Base-by-base conservation (phyloP, 1,140 invertebrate species). In the Cheumatopsyche charites region DNA sequence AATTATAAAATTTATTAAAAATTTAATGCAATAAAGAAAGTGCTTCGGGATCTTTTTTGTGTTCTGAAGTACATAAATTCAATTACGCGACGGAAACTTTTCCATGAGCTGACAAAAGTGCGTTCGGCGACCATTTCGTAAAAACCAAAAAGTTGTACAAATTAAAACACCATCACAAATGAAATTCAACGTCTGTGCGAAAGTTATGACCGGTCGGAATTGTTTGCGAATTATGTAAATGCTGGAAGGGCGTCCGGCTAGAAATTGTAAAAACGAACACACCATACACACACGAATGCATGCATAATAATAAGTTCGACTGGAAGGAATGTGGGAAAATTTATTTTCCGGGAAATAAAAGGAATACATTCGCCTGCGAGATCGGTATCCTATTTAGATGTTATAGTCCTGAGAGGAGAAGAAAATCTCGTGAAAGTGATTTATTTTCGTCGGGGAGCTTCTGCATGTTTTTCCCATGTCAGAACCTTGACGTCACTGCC, bases 171-270 rank as follows among this genome's bases (percentile, higher is more conserved):
- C 47, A 52, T 17, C 15, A 15, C 15, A 5, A 52, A 52, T 52
- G 47, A 52, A 52, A 52, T 52, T 17, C 15, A 52, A 52, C 47
- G 47, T 52, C 47, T 52, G 47, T 11, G n/a, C 15, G 15, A 52
- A 52, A 52, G 47, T 52, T 52, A 36, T 36, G 29, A 9, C 29
- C 9, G 3, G 29, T 4, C n/a, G 45, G 9, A 52, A 52, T 52
- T 52, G 47, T 52, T 52, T 52, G 47, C 47, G 19, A 52, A 52
- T 52, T 52, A 52, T 52, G 47, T 15, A 52, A 52, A 52, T 17
- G 1, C 1, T 4, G 29, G 9, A 36, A 36, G 29, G 29, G 29
- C 29, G n/a, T n/a, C 9, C 29, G 3, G 29, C 29, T 3, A 36
- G 9, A 36, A 9, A 36, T 36, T 36, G 29, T 9, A 36, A 36